Conservation (phyloP, 2,797 vertebrate species). For the Cygnus olor region DNA sequence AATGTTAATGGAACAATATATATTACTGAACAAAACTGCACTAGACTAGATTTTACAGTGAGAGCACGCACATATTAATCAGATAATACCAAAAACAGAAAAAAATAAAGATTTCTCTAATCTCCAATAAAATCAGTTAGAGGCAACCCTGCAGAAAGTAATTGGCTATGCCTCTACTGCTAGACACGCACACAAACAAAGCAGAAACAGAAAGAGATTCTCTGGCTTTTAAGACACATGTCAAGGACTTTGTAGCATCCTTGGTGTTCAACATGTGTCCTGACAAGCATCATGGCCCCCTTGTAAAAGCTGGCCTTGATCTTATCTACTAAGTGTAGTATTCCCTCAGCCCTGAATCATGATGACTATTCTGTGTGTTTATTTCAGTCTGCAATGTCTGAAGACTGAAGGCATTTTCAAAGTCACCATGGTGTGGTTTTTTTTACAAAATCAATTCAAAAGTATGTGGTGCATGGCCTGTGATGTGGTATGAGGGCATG, state of each 20-base stretch:
- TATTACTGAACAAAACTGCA: background rate
- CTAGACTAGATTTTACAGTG: background rate
- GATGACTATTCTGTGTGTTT: background rate
- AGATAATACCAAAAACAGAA: background rate
- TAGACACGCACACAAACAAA: background rate
- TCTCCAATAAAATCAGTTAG: background rate
- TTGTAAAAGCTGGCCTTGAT: background rate
- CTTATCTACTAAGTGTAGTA: background rate
- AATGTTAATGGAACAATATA: background rate
- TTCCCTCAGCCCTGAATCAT: background rate
- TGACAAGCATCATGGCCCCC: background rate
- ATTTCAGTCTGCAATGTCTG: background rate
- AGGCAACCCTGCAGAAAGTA: background rate
- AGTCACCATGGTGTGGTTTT: background rate
- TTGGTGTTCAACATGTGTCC: background rate
- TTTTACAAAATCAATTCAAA: background rate
- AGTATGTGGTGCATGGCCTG: background rate
- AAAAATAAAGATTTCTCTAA: background rate
- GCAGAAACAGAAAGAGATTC: background rate
- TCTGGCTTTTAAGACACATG: background rate
- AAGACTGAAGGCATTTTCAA: background rate
- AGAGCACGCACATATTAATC: background rate
- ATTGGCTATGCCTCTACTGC: background rate
- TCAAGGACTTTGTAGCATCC: background rate
- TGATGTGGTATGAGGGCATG: background rate